Conservation (phyloP, 2,113 vertebrate species). For the Cephalopterus ornatus region DNA sequence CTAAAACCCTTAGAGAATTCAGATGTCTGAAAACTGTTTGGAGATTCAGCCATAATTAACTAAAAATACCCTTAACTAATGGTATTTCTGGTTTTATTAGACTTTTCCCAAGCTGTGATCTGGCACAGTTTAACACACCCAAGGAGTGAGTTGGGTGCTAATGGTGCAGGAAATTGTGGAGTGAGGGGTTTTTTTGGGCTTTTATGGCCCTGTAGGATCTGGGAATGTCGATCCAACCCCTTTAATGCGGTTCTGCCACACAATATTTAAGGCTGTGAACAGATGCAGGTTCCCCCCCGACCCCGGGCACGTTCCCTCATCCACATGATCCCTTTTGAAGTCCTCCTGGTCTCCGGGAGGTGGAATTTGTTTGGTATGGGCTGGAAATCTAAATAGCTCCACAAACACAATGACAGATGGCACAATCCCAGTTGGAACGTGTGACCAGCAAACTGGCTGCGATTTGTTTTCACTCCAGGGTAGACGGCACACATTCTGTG, state of each 20-base stretch:
- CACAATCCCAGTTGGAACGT: slow-evolving; percentile 74
- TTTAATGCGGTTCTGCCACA: background rate
- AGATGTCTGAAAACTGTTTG: background rate
- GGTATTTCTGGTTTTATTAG: background rate
- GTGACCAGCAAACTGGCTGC: slow-evolving; percentile 71
- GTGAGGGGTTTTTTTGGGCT: background rate
- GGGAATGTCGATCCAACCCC: background rate
- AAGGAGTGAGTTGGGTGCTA: background rate
- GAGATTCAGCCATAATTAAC: background rate
- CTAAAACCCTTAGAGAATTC: background rate
- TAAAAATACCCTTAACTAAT: background rate
- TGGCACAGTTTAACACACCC: background rate
- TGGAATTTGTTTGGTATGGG: slow-evolving; percentile 73
- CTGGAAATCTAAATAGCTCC: slow-evolving; percentile 74
- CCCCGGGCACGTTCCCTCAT: slow-evolving; percentile 38
- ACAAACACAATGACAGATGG: slow-evolving; percentile 77
- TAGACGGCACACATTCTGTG: slow-evolving; percentile 69
- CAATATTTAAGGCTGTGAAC: slow-evolving; percentile 54
- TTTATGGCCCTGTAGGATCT: background rate
- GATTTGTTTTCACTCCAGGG: slow-evolving; percentile 67
- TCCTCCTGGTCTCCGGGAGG: slow-evolving; percentile 59
- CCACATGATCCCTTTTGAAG: slow-evolving; percentile 72
- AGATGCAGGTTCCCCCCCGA: slow-evolving; percentile 29
- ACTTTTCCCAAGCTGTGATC: background rate
- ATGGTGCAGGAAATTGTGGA: background rate